These are phyloP conservation scores for Drosophila sp. DNA, from an alignment of 1,140 invertebrate genomes.

Conservation along the genomic window DNA sequence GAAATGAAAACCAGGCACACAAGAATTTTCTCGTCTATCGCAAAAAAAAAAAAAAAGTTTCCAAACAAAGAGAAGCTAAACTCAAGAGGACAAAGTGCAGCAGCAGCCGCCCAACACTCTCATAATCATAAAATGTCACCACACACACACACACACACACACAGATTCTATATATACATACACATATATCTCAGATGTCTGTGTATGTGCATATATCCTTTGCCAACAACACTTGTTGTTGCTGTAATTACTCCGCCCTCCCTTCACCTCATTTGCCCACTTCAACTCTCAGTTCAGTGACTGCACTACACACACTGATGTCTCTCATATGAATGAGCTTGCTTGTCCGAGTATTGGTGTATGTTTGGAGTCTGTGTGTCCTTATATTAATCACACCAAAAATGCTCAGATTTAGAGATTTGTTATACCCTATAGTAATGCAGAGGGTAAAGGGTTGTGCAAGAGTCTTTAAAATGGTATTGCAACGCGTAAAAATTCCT, in stretches of 20 bases:
- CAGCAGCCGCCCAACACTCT: constrained; percentile 40
- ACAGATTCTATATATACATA: neutral
- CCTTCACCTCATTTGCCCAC: neutral
- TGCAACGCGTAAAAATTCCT: neutral
- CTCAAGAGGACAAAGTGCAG: constrained; percentile 25
- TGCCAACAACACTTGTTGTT: constrained; percentile 41
- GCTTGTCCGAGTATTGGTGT: constrained; percentile 5
- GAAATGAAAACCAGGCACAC: constrained; percentile 37
- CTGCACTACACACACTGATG: constrained; percentile 54
- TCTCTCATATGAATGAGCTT: constrained; percentile 62
- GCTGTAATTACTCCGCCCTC: constrained; percentile 65
- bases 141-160: constrained; percentile 3
- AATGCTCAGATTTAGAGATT: constrained; percentile 37
- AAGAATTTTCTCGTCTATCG: neutral
- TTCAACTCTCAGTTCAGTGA: constrained; percentile 53
- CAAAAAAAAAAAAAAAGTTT: constrained; percentile 17
- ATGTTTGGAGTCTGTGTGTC: constrained; percentile 53
- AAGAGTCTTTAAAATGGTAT: neutral
- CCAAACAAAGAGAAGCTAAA: constrained; percentile 15
- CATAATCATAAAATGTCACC: constrained; percentile 77
- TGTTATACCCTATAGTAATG: neutral
- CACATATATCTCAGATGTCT: neutral
- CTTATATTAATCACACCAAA: constrained; percentile 70
- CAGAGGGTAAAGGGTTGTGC: neutral
- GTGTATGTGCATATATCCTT: neutral